Conservation (phyloP, 2,888 invertebrate species). For the Lasioglossum leucozonium region DNA sequence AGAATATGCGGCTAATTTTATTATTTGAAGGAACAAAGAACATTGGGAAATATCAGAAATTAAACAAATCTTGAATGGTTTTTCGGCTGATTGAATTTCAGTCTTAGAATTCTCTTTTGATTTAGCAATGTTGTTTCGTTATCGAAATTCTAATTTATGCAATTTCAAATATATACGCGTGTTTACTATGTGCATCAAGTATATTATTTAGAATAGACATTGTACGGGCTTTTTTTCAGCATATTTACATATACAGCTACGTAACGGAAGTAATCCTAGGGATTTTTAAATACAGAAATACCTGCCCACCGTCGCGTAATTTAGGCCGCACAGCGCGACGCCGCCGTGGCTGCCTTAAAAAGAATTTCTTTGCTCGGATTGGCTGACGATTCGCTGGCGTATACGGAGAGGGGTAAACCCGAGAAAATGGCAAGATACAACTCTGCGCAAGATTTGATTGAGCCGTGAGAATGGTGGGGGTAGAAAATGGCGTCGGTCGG, state of each 20-base stretch:
- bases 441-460: neutral
- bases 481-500: neutral
- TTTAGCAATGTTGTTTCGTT: neutral
- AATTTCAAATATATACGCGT: neutral
- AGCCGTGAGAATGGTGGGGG: neutral
- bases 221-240: too few relatives aligned
- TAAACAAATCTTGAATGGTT: neutral
- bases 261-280: constrained; percentile 20
- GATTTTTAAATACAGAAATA: constrained; percentile 14
- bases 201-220: neutral
- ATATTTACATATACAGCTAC: too few relatives aligned
- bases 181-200: neutral
- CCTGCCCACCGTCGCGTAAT: neutral
- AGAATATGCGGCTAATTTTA: neutral
- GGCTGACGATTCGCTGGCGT: neutral
- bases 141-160: neutral
- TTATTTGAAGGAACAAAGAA: neutral
- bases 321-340: neutral
- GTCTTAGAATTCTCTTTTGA: neutral
- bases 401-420: neutral
- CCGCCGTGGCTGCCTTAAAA: too few relatives aligned
- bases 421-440: neutral
- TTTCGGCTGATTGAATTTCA: neutral
- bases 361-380: too few relatives aligned
- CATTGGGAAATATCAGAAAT: neutral